Evolutionary conservation across 2,888 invertebrate genomes (phyloP), one percentile per base, ranked within the genome.

Genomic region (Drosophila silvestris): DNA sequence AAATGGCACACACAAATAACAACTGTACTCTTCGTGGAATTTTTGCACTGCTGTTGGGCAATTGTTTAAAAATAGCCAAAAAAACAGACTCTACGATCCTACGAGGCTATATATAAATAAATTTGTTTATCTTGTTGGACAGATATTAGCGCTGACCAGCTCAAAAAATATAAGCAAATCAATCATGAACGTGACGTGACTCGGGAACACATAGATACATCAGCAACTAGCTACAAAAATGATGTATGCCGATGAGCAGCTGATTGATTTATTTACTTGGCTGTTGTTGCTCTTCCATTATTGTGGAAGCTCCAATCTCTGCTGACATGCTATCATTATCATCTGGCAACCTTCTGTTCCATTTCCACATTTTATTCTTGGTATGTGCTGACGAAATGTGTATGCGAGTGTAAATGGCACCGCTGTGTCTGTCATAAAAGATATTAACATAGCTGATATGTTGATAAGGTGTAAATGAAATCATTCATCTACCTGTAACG

Each of bases 221-320:
- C 53, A 63, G 26, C 59, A 28, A 19, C 16, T 33, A 44, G 47
- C 54, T 65, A 72, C 33, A 47, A 37, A 26, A 64, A 63, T 60
- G 39, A 4, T 67, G 33, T 19, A 26, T 61, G 57, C 58, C 66
- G 51, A 47, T 63, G 51, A 47, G 7, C 66, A 44, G 70, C 44
- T 77, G 85, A 88, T 81, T 85, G 90, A 85, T 85, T 85, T 85
- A 85, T 85, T 90, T 78, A 83, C 77, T 66, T 61, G 50, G 44
- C 30, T 59, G 66, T 63, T 53, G 62, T 30, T 52, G 58, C n/a
- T 9, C 22, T 28, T 60, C 37, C 32, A 64, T 44, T 39, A 50
- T 37, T 37, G 54, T 56, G 37, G 58, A 28, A 39, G 44, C 19
- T 37, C 10, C 56, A 37, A 56, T 56, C 32, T 57, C 47, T 26